Base-by-base conservation (phyloP, 2,113 vertebrate species). In the Muntiacus reevesi region DNA sequence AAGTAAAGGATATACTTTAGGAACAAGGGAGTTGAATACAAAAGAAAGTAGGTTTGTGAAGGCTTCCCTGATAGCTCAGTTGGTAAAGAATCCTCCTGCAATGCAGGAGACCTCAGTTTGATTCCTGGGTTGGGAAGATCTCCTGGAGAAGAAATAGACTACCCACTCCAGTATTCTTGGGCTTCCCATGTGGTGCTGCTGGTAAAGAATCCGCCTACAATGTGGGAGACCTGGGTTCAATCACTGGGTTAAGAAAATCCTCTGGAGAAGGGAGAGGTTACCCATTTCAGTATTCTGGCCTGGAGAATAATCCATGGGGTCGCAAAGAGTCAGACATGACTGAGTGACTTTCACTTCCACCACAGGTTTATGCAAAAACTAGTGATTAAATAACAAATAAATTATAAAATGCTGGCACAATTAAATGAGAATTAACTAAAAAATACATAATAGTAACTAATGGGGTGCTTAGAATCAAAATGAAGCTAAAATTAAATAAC, bases 381-480 rank as follows among this genome's bases (percentile, higher is more conserved):
- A 71, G 2, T 55, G 15, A 64, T 89, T 76, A 94, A 40, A 40
- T 40, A 40, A 85, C 28, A 94, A 85, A 92, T 8, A 96, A 95
- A 8, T 47, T 47, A 54, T 47, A 89, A 82, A 95, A 76, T 89
- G 4, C 13, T 36, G 10, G 17, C 62, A 55, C 57, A 40, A 64
- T 81, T 57, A 94, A 81, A 82, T 27, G 89, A 92, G n/a, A 92
- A 52, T 33, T 67, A 82, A 81, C 9, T 76, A 30, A 95, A 89
- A 91, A 54, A 12, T 23, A 60, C 2, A 33, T 54, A n/a, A 93
- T 45, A 88, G 52, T 87, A n/a, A 84, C 9, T 25, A 91, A 43
- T 36, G 15, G 7, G 9, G 3, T 71, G 4, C 21, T 76, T 84
- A 81, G 93, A 94, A 91, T 45, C 1, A 86, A 94, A 15, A 7